Base-by-base conservation (phyloP, 2,888 invertebrate species). In the Raillietiella orientalis region DNA sequence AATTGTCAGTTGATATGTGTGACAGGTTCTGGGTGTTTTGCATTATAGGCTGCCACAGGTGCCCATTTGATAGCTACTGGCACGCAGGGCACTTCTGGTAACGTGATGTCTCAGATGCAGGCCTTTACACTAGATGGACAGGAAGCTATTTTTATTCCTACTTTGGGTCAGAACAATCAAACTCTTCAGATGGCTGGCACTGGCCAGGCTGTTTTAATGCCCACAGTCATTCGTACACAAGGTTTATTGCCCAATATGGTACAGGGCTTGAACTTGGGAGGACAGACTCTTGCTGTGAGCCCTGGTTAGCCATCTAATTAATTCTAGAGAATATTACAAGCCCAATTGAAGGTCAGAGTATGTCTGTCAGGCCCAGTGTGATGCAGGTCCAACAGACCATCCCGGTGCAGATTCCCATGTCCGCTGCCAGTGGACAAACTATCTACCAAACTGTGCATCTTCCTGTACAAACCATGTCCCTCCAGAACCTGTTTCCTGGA, bases 391-490 rank as follows among this genome's bases (percentile, higher is more conserved):
- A 51, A 17, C 29, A 33, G 11, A 33, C 35, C 22, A 72, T 79
- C 26, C 75, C 77, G 0, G 72, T 84, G 4, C 84, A 84, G 46
- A 72, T 82, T 31, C 79, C 79, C 2, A 72, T 79, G 33, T 62
- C 65, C 25, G 62, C 69, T 28, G 56, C 63, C 17, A 71, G 69
- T 44, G 87, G 87, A 0, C 84, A 87, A 48, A 84, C 87, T 0
- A 66, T 87, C 30, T 72, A 79, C 46, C 87, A 90, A 45, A 84
- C 87, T 0, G 67, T 90, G 2, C 84, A 87, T 44, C 65, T 90
- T 38, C 87, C 87, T 0, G 56, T 84, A 11, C 82, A 82, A 45
- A 60, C 75, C 22, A 49, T 66, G 21, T 52, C 58, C 2, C 53
- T 52, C 20, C 50, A 54, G 4, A 60, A 65, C 12, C 52, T 58